A percentile compares a stretch with the other conserved stretches of the same genome.
Conservation (phyloP, 1,140 invertebrate genomes). For the Drosophila varians region DNA sequence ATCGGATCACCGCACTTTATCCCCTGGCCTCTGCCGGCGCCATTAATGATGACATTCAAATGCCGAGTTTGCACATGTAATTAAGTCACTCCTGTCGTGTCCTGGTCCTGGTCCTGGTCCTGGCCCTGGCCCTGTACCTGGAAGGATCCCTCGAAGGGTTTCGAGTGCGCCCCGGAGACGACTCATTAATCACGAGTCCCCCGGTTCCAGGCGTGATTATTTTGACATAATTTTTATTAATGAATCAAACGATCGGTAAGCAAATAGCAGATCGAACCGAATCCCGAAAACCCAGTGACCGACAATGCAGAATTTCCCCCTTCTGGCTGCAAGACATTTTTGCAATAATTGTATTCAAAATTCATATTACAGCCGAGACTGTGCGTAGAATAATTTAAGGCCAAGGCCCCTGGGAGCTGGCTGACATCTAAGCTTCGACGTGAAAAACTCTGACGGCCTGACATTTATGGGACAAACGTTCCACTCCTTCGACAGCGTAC, state of each 20-base stretch:
- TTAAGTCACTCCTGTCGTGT: constrained; percentile 47
- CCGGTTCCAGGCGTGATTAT: constrained; percentile 61
- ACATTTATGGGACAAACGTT: constrained; percentile 81
- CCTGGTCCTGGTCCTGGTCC: constrained; percentile 11
- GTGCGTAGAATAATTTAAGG: constrained; percentile 74
- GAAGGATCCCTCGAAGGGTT: constrained; percentile 39
- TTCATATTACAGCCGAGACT: constrained; percentile 68
- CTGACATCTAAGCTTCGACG: constrained; percentile 55
- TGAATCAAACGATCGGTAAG: constrained; percentile 35
- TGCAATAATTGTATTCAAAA: constrained; percentile 79
- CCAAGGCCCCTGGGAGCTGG: constrained; percentile 53
- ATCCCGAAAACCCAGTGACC: constrained; percentile 56
- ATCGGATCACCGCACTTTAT: constrained; percentile 58
- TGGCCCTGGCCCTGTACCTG: too few species aligned
- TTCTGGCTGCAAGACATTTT: constrained; percentile 53
- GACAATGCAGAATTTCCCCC: constrained; percentile 56
- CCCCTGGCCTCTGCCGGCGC: constrained; percentile 16
- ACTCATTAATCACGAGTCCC: constrained; percentile 58
- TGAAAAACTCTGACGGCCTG: constrained; percentile 74
- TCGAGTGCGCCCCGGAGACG: constrained; percentile 47
- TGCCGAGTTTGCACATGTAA: constrained; percentile 61
- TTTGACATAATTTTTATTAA: constrained; percentile 78
- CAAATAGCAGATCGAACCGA: constrained; percentile 19
- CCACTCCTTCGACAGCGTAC: constrained; percentile 61
- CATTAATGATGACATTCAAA: constrained; percentile 77